These are phyloP conservation scores for Neodiprion pinetum DNA, from an alignment of 1,140 invertebrate species.

Conservation along the genomic window DNA sequence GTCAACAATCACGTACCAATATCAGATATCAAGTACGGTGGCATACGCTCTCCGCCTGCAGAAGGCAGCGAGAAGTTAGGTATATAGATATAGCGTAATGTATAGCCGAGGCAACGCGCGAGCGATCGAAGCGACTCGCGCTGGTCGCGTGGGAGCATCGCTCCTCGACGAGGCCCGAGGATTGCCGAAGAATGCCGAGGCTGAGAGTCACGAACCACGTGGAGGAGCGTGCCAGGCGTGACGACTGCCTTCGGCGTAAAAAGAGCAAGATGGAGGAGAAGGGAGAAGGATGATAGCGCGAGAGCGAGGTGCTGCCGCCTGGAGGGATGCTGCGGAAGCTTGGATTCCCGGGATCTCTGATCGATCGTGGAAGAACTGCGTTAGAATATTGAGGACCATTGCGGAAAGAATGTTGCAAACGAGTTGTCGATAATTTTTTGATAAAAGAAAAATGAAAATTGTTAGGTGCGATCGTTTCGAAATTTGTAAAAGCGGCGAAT, in stretches of 20 bases:
- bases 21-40: not conserved
- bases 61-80: conserved; percentile 2
- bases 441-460: too few relatives aligned
- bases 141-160: conserved; percentile 53
- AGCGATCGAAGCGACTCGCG: conserved; percentile 37
- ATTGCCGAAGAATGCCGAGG: conserved; percentile 40
- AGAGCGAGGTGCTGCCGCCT: conserved; percentile 26
- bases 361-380: not conserved
- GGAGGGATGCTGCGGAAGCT: not conserved
- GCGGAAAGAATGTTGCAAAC: not conserved
- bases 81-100: not conserved
- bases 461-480: too few relatives aligned
- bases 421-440: not conserved
- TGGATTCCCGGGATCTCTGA: not conserved
- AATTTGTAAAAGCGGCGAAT: too few relatives aligned
- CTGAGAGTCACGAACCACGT: conserved; percentile 48
- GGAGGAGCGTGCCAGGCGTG: conserved; percentile 59
- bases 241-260: conserved; percentile 31
- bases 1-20: not conserved
- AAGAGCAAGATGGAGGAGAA: conserved; percentile 21
- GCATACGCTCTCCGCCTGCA: not conserved
- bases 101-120: conserved; percentile 13
- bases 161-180: conserved; percentile 43
- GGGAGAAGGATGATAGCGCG: conserved; percentile 9
- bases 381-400: not conserved